Evolutionary conservation across 30 jellyfish, hydroid and myxozoan species (phyloP), one percentile per base, ranked within the genome.

Genomic region (Hydractinia echinata): DNA sequence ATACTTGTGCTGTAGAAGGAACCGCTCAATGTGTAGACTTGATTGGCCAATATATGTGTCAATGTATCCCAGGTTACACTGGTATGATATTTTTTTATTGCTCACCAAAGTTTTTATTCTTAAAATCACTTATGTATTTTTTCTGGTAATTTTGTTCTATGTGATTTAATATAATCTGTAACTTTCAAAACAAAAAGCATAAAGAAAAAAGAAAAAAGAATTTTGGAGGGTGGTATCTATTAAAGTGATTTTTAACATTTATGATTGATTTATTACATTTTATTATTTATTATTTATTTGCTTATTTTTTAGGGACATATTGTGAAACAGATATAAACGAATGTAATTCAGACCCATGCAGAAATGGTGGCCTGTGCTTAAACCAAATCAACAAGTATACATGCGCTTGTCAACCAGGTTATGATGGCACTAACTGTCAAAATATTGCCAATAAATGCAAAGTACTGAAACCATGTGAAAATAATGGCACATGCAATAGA

Each of bases 251-350:
- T 16, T 11, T 16, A 51, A 10, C 15, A 10, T 16, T 16, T 21
- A 13, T 21, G 19, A 58, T 13, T 3, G 1, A 11, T 58, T 13
- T n/a, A n/a, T n/a, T n/a, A n/a, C n/a, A n/a, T 77, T 54, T 11
- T 77, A 48, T 0, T 19, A 10, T 15, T 53, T 50, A 9, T 51
- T 15, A 10, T 73, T 20, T 50, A 14, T 1, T 11, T 30, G 72
- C 21, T 51, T 64, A 19, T n/a, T 78, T 54, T 60, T 15, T 48
- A 30, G 86, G 97, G 18, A 77, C 13, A 52, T 67, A 61, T 55
- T 89, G 97, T 70, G 95, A 89, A 55, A 53, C 13, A 11, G 82
- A 89, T 54, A 81, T 89, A 49, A 77, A 89, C 76, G 97, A 89
- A 67, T 89, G 97, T 76, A 1, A 8, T 4, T 73, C 86, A 1